Evolutionary conservation across 35 echinoderm and acorn worm species (phyloP).

Genomic region (Ophioderma brevispina): DNA sequence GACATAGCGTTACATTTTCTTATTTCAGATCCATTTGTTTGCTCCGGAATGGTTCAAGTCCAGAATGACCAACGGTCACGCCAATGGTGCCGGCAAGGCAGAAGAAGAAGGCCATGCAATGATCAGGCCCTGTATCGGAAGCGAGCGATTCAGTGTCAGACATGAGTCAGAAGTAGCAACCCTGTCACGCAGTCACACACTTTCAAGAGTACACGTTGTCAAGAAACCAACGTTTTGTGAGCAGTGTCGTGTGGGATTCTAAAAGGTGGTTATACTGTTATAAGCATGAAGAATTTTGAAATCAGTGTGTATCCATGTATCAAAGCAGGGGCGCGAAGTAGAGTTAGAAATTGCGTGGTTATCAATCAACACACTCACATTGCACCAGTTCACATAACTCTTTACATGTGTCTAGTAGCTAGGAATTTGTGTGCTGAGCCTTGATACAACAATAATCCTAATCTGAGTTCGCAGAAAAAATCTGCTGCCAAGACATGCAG

Average conservation of each 20-base stretch:
- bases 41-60: conserved; percentile 40
- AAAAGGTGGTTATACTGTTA: conserved; percentile 43
- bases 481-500: too few relatives aligned
- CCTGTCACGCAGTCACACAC: conserved; percentile 33
- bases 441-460: too few relatives aligned
- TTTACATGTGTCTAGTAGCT: too few relatives aligned
- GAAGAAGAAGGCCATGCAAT: neutral
- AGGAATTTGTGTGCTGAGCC: too few relatives aligned
- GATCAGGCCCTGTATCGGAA: conserved; percentile 35
- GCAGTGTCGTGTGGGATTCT: conserved; percentile 58
- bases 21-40: conserved; percentile 43
- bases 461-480: too few relatives aligned
- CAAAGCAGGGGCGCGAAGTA: too few relatives aligned
- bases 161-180: conserved; percentile 31
- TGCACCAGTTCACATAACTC: too few relatives aligned
- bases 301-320: too few relatives aligned
- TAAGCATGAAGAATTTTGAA: too few relatives aligned
- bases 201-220: conserved; percentile 76
- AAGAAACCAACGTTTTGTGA: conserved; percentile 82
- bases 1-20: too few relatives aligned
- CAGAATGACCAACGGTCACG: conserved; percentile 46
- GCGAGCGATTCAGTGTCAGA: conserved; percentile 63
- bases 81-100: neutral
- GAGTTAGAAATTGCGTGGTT: too few relatives aligned
- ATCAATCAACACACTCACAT: too few relatives aligned